Evolutionary conservation across 1,140 invertebrate genomes (phyloP).

Genomic region (Zaprionus ghesquierei): DNA sequence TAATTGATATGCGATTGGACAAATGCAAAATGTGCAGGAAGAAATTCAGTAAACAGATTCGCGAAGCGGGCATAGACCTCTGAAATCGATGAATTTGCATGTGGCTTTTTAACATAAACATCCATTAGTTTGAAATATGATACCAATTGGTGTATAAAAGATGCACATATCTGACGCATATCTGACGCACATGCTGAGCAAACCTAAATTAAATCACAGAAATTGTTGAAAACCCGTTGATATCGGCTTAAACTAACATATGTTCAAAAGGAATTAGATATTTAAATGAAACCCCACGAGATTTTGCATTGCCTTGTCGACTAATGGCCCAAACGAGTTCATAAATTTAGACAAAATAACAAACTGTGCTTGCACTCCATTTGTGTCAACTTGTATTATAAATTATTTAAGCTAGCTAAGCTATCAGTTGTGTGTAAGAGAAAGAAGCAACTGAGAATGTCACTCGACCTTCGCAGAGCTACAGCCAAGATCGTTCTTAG

Average conservation of each 20-base stretch:
- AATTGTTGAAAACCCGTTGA: background rate
- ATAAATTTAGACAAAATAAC: constrained; percentile 5
- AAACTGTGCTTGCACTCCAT: constrained; percentile 7
- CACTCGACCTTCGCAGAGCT: constrained; percentile 3
- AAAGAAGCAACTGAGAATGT: constrained; percentile 16
- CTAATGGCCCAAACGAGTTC: constrained; percentile 11
- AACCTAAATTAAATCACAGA: background rate
- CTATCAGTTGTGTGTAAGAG: background rate
- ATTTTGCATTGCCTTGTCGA: constrained; percentile 22
- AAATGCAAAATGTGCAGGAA: constrained; percentile 22
- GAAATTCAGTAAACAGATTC: background rate
- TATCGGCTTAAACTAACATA: background rate
- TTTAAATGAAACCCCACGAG: background rate
- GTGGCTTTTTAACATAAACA: background rate
- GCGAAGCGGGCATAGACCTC: background rate
- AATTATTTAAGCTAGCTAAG: background rate
- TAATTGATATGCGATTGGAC: background rate
- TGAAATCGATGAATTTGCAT: constrained; percentile 1
- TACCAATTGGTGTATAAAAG: background rate
- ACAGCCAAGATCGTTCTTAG: constrained; percentile 15
- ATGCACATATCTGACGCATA: background rate
- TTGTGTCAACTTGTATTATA: constrained; percentile 7
- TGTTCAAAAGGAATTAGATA: background rate
- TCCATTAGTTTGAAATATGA: constrained; percentile 17
- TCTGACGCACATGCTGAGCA: background rate